phyloP scores from a whole-genome alignment of 2,113 vertebrate species.

The Todiramphus chloris region DNA sequence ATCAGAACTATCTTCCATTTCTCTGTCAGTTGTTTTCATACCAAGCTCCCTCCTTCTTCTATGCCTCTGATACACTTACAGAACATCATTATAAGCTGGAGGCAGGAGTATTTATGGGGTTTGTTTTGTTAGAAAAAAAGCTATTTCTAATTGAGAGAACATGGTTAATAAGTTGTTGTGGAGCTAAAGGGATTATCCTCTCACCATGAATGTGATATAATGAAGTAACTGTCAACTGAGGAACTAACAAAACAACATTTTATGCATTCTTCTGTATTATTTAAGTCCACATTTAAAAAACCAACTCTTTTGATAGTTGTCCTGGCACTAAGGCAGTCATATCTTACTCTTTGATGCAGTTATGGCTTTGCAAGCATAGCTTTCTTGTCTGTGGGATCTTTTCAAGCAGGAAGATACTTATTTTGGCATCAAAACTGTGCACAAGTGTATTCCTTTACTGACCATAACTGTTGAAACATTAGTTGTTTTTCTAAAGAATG shows the following conservation, averaged over 20 bases:
- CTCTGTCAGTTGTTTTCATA: neutral
- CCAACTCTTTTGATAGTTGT: neutral
- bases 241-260: neutral
- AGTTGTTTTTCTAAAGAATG: neutral
- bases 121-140: constrained; percentile 20
- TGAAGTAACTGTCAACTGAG: neutral
- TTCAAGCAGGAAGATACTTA: neutral
- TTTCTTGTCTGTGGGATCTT: neutral
- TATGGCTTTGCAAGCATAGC: neutral
- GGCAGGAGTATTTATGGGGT: neutral
- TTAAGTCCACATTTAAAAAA: neutral
- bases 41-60: neutral
- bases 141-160: constrained; percentile 32
- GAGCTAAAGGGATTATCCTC: constrained; percentile 32
- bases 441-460: neutral
- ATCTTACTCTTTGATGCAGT: neutral
- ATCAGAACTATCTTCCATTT: neutral
- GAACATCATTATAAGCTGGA: constrained; percentile 41
- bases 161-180: constrained; percentile 19
- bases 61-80: neutral
- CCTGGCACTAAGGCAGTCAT: neutral
- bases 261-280: neutral
- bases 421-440: neutral
- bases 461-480: neutral
- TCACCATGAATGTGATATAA: neutral